Percentiles rank a stretch among this genome's conserved stretches.
These are phyloP conservation scores for Timema podura DNA, from an alignment of 2,888 invertebrate genomes.

Conservation along the genomic window DNA sequence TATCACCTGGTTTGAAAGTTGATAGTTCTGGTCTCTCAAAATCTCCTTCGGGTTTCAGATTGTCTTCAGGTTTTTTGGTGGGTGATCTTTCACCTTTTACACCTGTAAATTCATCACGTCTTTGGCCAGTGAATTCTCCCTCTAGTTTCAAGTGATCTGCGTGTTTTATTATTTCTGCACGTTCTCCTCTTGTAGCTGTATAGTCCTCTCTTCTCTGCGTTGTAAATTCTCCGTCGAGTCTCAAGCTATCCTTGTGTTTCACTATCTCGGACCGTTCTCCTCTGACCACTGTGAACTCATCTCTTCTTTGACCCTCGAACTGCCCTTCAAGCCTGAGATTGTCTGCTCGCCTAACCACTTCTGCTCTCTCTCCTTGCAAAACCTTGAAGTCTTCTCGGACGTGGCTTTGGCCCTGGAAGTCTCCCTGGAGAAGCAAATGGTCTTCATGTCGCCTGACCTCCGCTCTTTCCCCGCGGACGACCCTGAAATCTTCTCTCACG, in stretches of 20 bases:
- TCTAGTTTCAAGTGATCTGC: slow-evolving; percentile 38
- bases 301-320: slow-evolving; percentile 39
- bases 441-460: slow-evolving; percentile 38
- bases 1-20: slow-evolving; percentile 48
- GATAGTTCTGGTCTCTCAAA: slow-evolving; percentile 44
- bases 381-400: slow-evolving; percentile 36
- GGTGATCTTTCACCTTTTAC: slow-evolving; percentile 27
- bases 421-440: slow-evolving; percentile 35
- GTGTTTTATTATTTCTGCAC: slow-evolving; percentile 29
- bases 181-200: slow-evolving; percentile 35
- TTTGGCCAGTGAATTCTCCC: slow-evolving; percentile 38
- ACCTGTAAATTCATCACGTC: slow-evolving; percentile 20
- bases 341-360: slow-evolving; percentile 46
- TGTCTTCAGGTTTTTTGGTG: slow-evolving; percentile 34
- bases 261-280: slow-evolving; percentile 40
- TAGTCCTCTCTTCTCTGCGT: slow-evolving; percentile 6
- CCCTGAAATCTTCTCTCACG: slow-evolving; percentile 42
- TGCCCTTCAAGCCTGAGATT: slow-evolving; percentile 36
- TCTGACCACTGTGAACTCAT: slow-evolving; percentile 42
- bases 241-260: slow-evolving; percentile 42
- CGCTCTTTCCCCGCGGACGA: slow-evolving; percentile 40
- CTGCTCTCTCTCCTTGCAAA: slow-evolving; percentile 54
- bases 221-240: slow-evolving; percentile 49
- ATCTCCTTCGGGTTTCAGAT: slow-evolving; percentile 53
- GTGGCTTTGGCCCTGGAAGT: slow-evolving; percentile 42